These are phyloP conservation scores for Beris chalybata DNA, from an alignment of 2,888 invertebrate genomes.

Conservation along the genomic window DNA sequence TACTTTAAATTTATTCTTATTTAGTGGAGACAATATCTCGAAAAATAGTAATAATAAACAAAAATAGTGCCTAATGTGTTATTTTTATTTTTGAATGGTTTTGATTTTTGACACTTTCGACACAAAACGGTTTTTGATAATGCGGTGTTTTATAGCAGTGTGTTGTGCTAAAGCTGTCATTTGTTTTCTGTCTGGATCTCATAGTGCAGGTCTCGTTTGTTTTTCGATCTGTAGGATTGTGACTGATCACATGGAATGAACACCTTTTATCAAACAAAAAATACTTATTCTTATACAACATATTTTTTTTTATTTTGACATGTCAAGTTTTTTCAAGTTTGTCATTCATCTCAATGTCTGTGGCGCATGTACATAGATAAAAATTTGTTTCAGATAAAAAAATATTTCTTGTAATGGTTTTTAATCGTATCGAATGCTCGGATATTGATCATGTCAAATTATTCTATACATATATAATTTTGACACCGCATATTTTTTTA, in stretches of 20 bases:
- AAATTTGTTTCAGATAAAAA: background rate
- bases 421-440: too few relatives aligned
- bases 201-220: too few relatives aligned
- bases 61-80: too few relatives aligned
- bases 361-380: conserved; percentile 30
- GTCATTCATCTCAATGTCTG: conserved; percentile 32
- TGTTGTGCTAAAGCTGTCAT: conserved; percentile 3
- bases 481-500: too few relatives aligned
- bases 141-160: conserved; percentile 29
- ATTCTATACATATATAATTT: too few relatives aligned
- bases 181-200: background rate
- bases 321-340: background rate
- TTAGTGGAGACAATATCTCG: too few relatives aligned
- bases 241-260: conserved; percentile 19
- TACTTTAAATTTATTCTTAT: conserved; percentile 11
- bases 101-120: conserved; percentile 15
- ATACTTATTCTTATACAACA: conserved; percentile 24
- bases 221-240: background rate
- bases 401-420: background rate
- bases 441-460: too few relatives aligned
- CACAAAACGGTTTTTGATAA: conserved; percentile 27
- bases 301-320: too few relatives aligned
- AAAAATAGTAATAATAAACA: too few relatives aligned
- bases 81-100: conserved; percentile 6
- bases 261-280: conserved; percentile 26